Evolutionary conservation across 2,113 vertebrate species (phyloP), one percentile per base, ranked within the genome.

Genomic region (Chaetodon auriga): DNA sequence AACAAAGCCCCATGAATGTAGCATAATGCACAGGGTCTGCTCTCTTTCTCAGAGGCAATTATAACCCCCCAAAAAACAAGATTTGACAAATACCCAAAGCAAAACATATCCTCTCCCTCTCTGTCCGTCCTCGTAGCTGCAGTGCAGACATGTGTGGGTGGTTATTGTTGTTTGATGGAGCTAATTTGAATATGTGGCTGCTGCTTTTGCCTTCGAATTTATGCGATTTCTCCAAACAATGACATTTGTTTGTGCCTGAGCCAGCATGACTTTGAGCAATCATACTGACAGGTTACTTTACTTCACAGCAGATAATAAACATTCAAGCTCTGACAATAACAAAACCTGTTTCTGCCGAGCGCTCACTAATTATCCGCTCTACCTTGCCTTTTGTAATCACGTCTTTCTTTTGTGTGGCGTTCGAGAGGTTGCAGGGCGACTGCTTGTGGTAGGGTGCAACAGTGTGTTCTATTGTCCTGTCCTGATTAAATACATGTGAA

Each of bases 91-190:
- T 13, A 57, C 41, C 19, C 51, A 57, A 43, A 80, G 23, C 41
- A 75, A 58, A 70, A 18, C 25, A 36, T 6, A 9, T 14, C 46
- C 43, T 75, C 72, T 38, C 58, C 9, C 53, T 43, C 82, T 51
- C 57, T n/a, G 16, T 65, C 64, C 23, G 6, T 65, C 75, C 36
- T 14, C 43, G 54, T 41, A 73, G 60, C 68, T 68, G 1, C 64
- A 41, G 60, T 45, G 53, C 63, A 81, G 83, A 80, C 74, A 55
- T 8, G 69, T 54, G 89, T 89, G 84, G 88, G 88, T 46, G 88
- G 75, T 75, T 80, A 66, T 82, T 83, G 76, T 78, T 85, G 57
- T 81, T 84, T 87, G 66, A 86, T 62, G 48, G 23, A 69, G 75
- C 79, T 77, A n/a, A 81, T 78, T 66, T 80, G 76, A 87, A 88